These are phyloP conservation scores for Tetramorium simillimum DNA, from an alignment of 1,140 invertebrate genomes.

Conservation along the genomic window DNA sequence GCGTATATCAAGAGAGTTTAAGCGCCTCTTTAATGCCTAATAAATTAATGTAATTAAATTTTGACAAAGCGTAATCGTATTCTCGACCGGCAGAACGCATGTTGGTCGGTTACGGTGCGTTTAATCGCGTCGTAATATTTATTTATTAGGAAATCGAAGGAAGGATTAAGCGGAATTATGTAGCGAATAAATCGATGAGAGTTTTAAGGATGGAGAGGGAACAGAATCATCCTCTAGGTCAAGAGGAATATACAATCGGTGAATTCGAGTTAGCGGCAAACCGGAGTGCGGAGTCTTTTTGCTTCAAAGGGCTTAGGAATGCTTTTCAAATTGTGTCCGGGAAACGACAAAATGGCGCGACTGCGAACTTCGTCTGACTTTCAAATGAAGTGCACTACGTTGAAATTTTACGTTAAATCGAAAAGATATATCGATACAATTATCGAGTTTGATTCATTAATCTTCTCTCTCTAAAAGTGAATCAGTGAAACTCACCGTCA, in stretches of 20 bases:
- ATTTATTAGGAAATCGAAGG: conserved; percentile 45
- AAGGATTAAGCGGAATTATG: conserved; percentile 64
- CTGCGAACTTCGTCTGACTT: conserved; percentile 9
- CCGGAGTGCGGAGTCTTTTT: conserved; percentile 47
- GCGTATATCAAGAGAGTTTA: not conserved
- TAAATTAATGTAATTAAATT: conserved; percentile 33
- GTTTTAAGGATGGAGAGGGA: not conserved
- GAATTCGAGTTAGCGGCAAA: conserved; percentile 47
- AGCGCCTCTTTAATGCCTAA: not conserved
- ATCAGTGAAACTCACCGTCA: no score
- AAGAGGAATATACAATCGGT: conserved; percentile 20
- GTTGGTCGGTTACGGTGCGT: conserved; percentile 9
- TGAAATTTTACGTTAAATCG: conserved; percentile 20
- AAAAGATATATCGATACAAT: not conserved
- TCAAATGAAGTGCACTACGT: conserved; percentile 1
- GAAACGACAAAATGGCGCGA: not conserved
- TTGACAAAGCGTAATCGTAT: not conserved
- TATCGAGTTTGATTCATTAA: not conserved
- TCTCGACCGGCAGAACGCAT: not conserved
- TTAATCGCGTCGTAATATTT: conserved; percentile 65
- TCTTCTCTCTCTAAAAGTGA: no score
- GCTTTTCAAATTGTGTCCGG: conserved; percentile 35
- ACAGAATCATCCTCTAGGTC: not conserved
- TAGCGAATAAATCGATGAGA: conserved; percentile 57
- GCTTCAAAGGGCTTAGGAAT: conserved; percentile 42